Percentiles rank a stretch among this genome's conserved stretches.
Evolutionary conservation across 2,888 invertebrate species (phyloP).

Genomic region (Tinea semifulvella): DNA sequence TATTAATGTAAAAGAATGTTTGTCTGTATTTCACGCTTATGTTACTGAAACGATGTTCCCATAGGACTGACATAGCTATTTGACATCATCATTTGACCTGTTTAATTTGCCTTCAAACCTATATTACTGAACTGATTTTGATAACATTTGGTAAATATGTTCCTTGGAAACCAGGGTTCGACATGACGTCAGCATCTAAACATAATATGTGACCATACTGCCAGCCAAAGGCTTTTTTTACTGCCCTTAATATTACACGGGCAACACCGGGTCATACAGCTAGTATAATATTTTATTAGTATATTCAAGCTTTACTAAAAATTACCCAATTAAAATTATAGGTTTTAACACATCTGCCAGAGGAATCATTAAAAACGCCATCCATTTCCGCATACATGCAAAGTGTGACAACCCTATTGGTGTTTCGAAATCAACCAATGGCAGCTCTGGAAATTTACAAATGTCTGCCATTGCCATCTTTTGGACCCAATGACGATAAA

Average conservation of each 20-base stretch:
- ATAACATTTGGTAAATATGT: no score
- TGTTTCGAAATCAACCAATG: constrained; percentile 54
- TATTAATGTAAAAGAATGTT: background rate
- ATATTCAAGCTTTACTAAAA: background rate
- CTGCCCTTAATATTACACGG: no score
- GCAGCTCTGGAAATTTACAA: constrained; percentile 61
- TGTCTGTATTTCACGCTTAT: background rate
- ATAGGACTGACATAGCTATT: no score
- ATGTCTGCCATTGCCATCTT: constrained; percentile 48
- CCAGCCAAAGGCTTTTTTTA: background rate
- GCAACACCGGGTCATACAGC: no score
- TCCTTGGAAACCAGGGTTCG: no score
- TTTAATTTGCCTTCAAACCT: no score
- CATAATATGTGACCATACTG: no score
- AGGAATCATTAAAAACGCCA: constrained; percentile 33
- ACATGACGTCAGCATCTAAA: no score
- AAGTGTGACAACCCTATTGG: constrained; percentile 58
- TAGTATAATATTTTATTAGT: no score
- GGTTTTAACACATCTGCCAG: constrained; percentile 42
- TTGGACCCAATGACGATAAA: constrained; percentile 56
- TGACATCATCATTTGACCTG: no score
- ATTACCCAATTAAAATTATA: constrained; percentile 24
- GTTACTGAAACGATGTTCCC: background rate
- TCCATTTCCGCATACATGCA: constrained; percentile 57
- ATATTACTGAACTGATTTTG: no score